Evolutionary conservation across 2,113 vertebrate genomes (phyloP).

Genomic region (Micromys minutus): DNA sequence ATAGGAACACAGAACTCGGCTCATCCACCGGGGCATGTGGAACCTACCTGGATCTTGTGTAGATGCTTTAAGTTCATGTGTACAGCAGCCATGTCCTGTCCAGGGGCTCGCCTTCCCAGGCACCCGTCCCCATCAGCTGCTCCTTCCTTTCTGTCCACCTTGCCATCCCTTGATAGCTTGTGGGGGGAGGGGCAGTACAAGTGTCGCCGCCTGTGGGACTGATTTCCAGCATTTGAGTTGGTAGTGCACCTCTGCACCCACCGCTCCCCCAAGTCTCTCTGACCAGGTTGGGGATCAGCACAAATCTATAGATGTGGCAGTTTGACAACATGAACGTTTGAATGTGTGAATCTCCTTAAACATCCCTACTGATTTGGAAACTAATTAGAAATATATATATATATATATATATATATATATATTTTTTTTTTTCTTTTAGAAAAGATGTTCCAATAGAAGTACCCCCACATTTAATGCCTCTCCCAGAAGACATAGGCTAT

Average conservation of each 20-base stretch:
- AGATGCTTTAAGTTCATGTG: background rate
- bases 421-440: background rate
- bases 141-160: background rate
- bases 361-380: background rate
- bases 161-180: no score
- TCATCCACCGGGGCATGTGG: background rate
- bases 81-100: background rate
- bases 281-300: background rate
- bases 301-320: background rate
- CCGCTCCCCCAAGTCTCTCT: background rate
- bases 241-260: no score
- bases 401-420: no score
- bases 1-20: no score
- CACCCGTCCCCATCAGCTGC: no score
- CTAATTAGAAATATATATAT: background rate
- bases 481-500: background rate
- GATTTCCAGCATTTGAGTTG: background rate
- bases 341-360: background rate
- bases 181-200: rapidly evolving
- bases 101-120: no score
- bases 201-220: background rate
- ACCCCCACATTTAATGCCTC: background rate
- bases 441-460: background rate
- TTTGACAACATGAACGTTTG: background rate
- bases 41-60: background rate